Conservation (phyloP, 2,797 vertebrate genomes). For the Eleutherodactylus coqui region DNA sequence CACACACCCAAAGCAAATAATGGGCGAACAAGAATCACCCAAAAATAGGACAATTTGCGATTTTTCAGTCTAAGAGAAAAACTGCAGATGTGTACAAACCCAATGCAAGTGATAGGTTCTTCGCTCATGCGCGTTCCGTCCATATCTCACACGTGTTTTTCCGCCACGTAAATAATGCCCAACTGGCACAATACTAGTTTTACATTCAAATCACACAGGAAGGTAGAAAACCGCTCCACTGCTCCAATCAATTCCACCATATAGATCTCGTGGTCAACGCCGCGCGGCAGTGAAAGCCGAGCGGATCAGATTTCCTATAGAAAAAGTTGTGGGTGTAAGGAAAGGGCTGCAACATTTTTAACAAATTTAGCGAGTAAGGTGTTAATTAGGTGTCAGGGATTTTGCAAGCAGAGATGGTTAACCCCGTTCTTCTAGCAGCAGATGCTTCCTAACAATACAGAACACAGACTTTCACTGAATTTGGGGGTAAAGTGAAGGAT, state of each 20-base stretch:
- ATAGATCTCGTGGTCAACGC: conserved; percentile 1
- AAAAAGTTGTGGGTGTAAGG: not conserved
- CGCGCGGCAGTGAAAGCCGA: conserved; percentile 12
- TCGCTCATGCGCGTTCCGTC: too few relatives aligned
- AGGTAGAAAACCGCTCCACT: not conserved
- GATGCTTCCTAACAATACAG: not conserved
- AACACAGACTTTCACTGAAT: not conserved
- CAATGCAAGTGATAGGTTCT: too few relatives aligned
- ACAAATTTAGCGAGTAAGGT: conserved; percentile 43
- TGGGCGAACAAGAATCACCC: too few relatives aligned
- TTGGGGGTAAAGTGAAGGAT: not conserved
- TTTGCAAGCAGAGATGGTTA: conserved; percentile 36
- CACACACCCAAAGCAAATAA: too few relatives aligned
- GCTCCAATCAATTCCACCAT: not conserved
- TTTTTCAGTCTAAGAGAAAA: too few relatives aligned
- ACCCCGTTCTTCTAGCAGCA: conserved; percentile 11
- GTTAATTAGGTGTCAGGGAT: conserved; percentile 57
- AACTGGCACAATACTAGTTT: not conserved
- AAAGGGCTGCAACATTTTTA: conserved; percentile 29
- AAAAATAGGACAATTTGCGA: too few relatives aligned
- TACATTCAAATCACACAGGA: not conserved
- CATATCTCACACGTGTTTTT: too few relatives aligned
- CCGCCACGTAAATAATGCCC: not conserved
- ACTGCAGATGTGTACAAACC: too few relatives aligned
- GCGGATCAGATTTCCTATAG: conserved; percentile 7